Evolutionary conservation across 2,113 vertebrate species (phyloP), one percentile per base, ranked within the genome.

Genomic region (Calcarius ornatus): DNA sequence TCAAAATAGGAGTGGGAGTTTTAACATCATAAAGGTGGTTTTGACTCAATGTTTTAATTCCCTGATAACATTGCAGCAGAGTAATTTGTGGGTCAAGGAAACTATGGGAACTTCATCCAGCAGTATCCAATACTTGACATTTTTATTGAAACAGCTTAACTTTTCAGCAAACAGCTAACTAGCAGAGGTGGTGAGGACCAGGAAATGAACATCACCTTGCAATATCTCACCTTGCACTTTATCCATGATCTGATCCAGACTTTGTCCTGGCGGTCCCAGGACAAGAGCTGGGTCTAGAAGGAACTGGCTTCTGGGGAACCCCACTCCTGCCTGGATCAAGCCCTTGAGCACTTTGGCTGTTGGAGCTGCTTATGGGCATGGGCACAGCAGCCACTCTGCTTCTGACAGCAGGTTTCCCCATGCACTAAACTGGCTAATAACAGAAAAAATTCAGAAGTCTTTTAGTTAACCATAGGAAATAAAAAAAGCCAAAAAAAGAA

Each of bases 361-460:
- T 17, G n/a, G 50, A 83, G 22, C 25, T 59, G 48, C 8, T 0
- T 6, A 16, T 3, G 3, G 48, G 33, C 63, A 20, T 2, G 4
- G 72, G 18, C 64, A 77, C 1, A 1, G 20, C 60, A 78, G 48
- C 37, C 37, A 21, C 24, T 45, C n/a, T 76, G 31, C 92, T 79
- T 33, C 60, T 13, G 5, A 63, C 33, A 71, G 40, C 45, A 61
- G 33, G 6, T 12, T 88, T 90, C 23, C 24, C 30, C 45, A 22
- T 21, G 47, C 17, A 43, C 45, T 42, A 61, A 21, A 19, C 35
- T n/a, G 48, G 33, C 86, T 64, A 77, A 64, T 43, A 86, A 65
- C 21, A 85, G 56, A 9, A 56, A 50, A n/a, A 19, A 3, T 56
- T 37, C 57, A 71, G 30, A 89, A 80, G 23, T 9, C 4, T 47